Conservation (phyloP, 1,140 invertebrate species). For the Lasioglossum albipes region DNA sequence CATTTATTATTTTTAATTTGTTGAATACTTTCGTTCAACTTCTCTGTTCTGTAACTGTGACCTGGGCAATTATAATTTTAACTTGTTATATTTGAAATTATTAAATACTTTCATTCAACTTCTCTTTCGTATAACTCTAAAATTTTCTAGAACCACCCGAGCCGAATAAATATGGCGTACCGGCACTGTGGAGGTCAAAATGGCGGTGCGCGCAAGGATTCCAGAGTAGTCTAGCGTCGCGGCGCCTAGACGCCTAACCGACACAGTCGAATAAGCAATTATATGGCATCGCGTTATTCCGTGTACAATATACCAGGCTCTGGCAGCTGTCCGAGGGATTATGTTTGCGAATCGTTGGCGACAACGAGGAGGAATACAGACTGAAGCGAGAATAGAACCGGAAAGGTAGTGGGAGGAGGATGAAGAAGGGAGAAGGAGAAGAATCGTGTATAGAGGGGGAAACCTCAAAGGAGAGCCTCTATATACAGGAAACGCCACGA, state of each 20-base stretch:
- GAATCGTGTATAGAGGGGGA: conserved; percentile 44
- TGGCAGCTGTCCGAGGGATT: not conserved
- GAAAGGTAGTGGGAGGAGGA: not conserved
- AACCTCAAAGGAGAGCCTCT: conserved; percentile 53
- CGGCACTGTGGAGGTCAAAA: no score
- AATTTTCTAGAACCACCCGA: no score
- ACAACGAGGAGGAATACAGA: not conserved
- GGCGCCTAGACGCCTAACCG: not conserved
- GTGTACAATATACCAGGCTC: not conserved
- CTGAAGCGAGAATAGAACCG: not conserved
- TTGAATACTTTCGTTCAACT: no score
- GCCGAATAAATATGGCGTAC: no score
- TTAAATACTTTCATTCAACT: no score
- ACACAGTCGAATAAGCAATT: conserved; percentile 44
- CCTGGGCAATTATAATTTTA: no score
- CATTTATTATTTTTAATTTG: no score
- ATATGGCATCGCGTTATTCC: conserved; percentile 33
- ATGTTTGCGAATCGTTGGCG: not conserved
- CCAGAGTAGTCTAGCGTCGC: not conserved
- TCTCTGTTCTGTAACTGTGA: no score
- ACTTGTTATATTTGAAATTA: no score
- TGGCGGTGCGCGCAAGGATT: no score
- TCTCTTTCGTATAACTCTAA: no score
- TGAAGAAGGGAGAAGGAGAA: not conserved
- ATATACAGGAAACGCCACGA: conserved; percentile 58